Percentiles rank a stretch among this genome's conserved stretches.
Evolutionary conservation across 2,113 vertebrate species (phyloP).

Genomic region (Dipodomys merriami): DNA sequence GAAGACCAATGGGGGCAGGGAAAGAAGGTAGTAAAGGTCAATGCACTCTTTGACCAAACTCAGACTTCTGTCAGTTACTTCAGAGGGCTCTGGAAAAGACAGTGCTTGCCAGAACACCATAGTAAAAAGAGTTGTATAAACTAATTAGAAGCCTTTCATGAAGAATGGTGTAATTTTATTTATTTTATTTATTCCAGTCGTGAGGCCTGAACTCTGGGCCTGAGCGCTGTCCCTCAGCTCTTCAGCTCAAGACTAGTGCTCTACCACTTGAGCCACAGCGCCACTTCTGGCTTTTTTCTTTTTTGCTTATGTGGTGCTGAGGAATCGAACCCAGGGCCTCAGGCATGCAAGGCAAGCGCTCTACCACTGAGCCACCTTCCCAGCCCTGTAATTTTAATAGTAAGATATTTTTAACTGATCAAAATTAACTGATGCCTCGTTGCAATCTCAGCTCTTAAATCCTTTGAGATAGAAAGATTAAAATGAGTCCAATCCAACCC

Average conservation of each 20-base stretch:
- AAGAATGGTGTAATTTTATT: constrained; percentile 38
- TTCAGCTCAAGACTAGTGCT: too few relatives aligned
- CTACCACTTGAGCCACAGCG: too few relatives aligned
- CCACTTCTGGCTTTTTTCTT: too few relatives aligned
- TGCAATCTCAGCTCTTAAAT: constrained; percentile 40
- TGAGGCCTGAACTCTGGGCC: too few relatives aligned
- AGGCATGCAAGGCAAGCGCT: too few relatives aligned
- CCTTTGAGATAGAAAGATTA: background rate
- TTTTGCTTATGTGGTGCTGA: too few relatives aligned
- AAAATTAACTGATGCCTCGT: constrained; percentile 26
- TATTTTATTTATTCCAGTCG: too few relatives aligned
- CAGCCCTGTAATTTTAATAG: background rate
- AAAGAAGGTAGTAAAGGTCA: background rate
- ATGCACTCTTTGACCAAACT: background rate
- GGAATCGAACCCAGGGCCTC: too few relatives aligned
- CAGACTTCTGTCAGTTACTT: constrained; percentile 1
- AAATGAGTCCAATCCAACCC: background rate
- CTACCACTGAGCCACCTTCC: too few relatives aligned
- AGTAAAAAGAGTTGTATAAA: background rate
- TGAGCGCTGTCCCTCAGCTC: too few relatives aligned
- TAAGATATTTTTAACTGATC: constrained; percentile 34
- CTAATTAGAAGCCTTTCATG: background rate
- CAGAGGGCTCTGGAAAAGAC: background rate
- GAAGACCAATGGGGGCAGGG: background rate
- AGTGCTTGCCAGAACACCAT: background rate